Evolutionary conservation across 2,113 vertebrate genomes (phyloP).

Genomic region (Mola mola): DNA sequence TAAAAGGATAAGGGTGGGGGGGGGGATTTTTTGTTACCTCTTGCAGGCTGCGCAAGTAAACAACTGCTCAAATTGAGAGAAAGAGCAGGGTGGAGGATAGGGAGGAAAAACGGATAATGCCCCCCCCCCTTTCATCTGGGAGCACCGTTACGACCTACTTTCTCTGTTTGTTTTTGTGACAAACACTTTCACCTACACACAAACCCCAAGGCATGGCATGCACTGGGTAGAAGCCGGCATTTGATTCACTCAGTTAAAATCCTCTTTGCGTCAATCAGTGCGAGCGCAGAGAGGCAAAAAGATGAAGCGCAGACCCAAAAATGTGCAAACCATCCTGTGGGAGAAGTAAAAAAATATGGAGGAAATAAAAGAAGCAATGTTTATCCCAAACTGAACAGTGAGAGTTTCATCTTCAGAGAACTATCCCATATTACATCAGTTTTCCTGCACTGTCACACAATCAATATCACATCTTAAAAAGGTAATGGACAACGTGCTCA

Average conservation of each 20-base stretch:
- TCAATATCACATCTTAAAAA: slow-evolving; percentile 51
- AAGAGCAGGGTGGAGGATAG: slow-evolving; percentile 25
- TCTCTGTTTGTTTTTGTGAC: slow-evolving; percentile 63
- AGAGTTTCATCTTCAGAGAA: slow-evolving; percentile 31
- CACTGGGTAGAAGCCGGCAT: slow-evolving; percentile 40
- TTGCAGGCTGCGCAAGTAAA: slow-evolving; percentile 18
- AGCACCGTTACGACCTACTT: slow-evolving; percentile 79
- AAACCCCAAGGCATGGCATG: slow-evolving; percentile 61
- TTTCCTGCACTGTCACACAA: slow-evolving; percentile 44
- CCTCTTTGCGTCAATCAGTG: slow-evolving; percentile 51
- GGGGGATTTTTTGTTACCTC: slow-evolving; percentile 37
- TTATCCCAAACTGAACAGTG: slow-evolving; percentile 33
- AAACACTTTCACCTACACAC: slow-evolving; percentile 53
- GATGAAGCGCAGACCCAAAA: slow-evolving; percentile 25
- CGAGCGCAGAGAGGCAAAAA: slow-evolving; percentile 20
- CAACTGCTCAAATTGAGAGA: slow-evolving; percentile 19
- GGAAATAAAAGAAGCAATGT: background rate
- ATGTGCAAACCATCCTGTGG: slow-evolving; percentile 11
- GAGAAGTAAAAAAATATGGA: slow-evolving; percentile 1
- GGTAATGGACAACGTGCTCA: slow-evolving; percentile 44
- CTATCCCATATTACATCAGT: slow-evolving; percentile 10
- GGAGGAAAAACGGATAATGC: slow-evolving; percentile 32
- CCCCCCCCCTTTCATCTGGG: slow-evolving; percentile 63
- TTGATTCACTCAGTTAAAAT: slow-evolving; percentile 44
- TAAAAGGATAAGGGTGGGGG: slow-evolving; percentile 26